A percentile compares a stretch with the other conserved stretches of the same genome.
Evolutionary conservation across 2,113 vertebrate genomes (phyloP).

Genomic region (Synodontis membranacea): DNA sequence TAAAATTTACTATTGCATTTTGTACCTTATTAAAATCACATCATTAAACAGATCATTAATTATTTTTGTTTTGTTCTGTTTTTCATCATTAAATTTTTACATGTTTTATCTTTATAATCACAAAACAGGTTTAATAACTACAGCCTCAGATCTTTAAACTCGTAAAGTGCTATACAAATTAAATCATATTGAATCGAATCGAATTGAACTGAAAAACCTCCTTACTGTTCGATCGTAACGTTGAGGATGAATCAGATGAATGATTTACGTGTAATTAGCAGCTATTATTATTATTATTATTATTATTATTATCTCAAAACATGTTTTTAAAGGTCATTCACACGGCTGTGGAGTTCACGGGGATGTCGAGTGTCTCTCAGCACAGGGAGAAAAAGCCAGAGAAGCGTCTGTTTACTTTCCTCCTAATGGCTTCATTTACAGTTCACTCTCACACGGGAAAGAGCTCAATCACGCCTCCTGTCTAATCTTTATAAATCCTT

Average conservation of each 20-base stretch:
- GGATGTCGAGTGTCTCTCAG: not conserved
- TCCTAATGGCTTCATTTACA: constrained; percentile 1
- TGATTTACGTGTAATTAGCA: too few relatives aligned
- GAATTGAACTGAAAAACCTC: too few relatives aligned
- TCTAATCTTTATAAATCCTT: not conserved
- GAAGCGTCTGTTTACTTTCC: not conserved
- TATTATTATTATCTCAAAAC: not conserved
- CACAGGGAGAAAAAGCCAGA: not conserved
- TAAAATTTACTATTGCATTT: not conserved
- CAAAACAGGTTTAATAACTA: not conserved
- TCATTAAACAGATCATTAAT: not conserved
- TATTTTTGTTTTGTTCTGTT: not conserved
- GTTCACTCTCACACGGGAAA: not conserved
- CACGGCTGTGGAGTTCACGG: not conserved
- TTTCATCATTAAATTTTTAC: not conserved
- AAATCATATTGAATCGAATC: too few relatives aligned
- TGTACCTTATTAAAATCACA: not conserved
- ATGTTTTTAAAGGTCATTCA: not conserved
- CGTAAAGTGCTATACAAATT: too few relatives aligned
- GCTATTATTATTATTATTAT: too few relatives aligned
- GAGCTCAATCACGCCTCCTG: not conserved
- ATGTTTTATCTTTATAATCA: not conserved
- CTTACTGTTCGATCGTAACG: not conserved
- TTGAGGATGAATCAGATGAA: too few relatives aligned
- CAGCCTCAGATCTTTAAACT: not conserved